Percentiles rank a stretch among this genome's conserved stretches.
phyloP scores from a whole-genome alignment of 2,888 invertebrate species.

The Xestia rhomboidea region DNA sequence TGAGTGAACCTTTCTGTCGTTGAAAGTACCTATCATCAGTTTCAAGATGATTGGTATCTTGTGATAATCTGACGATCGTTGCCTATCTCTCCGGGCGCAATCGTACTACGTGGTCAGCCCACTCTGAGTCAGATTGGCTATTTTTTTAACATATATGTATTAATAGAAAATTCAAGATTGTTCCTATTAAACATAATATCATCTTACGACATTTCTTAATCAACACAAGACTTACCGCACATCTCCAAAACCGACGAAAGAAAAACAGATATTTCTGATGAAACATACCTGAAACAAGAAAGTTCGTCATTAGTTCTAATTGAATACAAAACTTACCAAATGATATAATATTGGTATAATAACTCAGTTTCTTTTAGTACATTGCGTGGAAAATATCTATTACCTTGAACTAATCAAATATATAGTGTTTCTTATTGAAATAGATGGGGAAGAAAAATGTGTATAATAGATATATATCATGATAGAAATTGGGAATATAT shows the following conservation, averaged over 20 bases:
- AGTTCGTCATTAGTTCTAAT: conserved; percentile 55
- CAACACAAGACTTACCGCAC: conserved; percentile 22
- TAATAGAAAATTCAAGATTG: too few species aligned
- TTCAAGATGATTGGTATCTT: background rate
- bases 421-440: conserved; percentile 38
- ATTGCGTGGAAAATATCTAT: conserved; percentile 54
- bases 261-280: conserved; percentile 23
- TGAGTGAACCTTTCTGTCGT: background rate
- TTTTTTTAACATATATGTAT: too few species aligned
- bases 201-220: background rate
- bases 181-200: background rate
- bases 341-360: conserved; percentile 37
- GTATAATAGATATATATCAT: conserved; percentile 2
- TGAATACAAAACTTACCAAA: conserved; percentile 45
- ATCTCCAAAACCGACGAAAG: background rate
- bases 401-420: conserved; percentile 51
- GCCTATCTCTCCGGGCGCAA: too few species aligned
- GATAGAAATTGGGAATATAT: background rate
- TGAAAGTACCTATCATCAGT: background rate
- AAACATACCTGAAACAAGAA: conserved; percentile 62
- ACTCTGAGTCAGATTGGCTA: too few species aligned
- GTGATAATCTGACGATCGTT: too few species aligned
- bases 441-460: conserved; percentile 19
- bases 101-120: too few species aligned
- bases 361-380: conserved; percentile 39